Conservation (phyloP, 1,140 invertebrate genomes). For the Eufriesea mexicana region DNA sequence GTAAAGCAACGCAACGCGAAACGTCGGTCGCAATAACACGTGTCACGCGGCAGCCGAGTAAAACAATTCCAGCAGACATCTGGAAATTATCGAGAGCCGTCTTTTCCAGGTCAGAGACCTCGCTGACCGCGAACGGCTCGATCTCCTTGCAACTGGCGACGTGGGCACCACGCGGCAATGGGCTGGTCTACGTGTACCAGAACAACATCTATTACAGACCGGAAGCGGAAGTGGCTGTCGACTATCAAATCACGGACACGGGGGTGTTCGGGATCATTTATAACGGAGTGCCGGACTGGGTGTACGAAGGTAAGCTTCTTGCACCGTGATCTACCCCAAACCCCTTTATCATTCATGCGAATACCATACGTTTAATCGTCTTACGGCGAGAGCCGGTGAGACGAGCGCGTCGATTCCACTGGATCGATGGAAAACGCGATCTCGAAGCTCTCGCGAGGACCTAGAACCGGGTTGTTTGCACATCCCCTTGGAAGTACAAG, state of each 20-base stretch:
- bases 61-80: no score
- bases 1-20: no score
- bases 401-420: not conserved
- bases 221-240: conserved; percentile 78
- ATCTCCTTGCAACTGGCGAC: conserved; percentile 85
- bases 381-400: not conserved
- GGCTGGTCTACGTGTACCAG: conserved; percentile 88
- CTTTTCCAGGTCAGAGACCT: conserved; percentile 71
- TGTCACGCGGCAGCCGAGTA: no score
- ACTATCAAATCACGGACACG: conserved; percentile 83
- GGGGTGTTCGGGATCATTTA: conserved; percentile 84
- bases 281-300: conserved; percentile 91
- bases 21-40: no score
- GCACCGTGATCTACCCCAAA: not conserved
- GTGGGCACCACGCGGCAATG: conserved; percentile 89
- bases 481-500: not conserved
- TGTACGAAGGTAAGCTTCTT: conserved; percentile 87
- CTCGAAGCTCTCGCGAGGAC: not conserved
- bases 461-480: not conserved
- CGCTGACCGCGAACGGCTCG: conserved; percentile 80
- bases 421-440: not conserved
- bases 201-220: conserved; percentile 91
- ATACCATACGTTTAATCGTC: conserved; percentile 5
- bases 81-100: not conserved
- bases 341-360: conserved; percentile 12